Evolutionary conservation across 2,797 vertebrate genomes (phyloP), one percentile per base, ranked within the genome.

Genomic region (Lateolabrax maculatus): DNA sequence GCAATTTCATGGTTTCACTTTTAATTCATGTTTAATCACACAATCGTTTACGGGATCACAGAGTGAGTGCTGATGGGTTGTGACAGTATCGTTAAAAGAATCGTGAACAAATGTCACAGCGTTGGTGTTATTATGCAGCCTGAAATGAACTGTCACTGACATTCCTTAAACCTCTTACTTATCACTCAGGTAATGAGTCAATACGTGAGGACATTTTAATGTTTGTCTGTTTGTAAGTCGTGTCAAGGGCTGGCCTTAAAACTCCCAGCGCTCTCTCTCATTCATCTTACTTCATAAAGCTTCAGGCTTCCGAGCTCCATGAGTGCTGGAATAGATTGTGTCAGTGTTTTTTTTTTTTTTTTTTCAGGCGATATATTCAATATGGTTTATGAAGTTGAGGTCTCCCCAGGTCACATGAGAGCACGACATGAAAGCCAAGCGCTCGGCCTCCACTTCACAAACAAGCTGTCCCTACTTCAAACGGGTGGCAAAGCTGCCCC

Each of bases 381-480:
- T 92, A 90, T 87, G 89, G 89, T 91, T 89, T 90, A 89, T 93
- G 90, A 90, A 92, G 87, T 68, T 27, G 67, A 88, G 90, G 87
- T 89, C 89, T 90, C 84, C 71, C 74, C 74, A 79, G 90, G 90
- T 94, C 91, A 87, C 87, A 75, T 19, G 66, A 89, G 85, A 90
- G 87, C 87, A 90, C 85, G 80, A 91, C 90, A 89, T 92, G 90
- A 93, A 92, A 93, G 87, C 77, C 36, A 36, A 87, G 81, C 81
- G 23, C 86, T 87, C 77, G 62, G 88, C 87, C 86, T 90, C 77
- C 82, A 88, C 89, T 91, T 90, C 92, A 94, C 92, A 93, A 92
- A 91, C 91, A 93, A 91, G 92, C 92, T 93, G 90, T 92, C 87
- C 80, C 81, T 57, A 89, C 88, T 92, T 90, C 90, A 91, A 91